These are phyloP conservation scores for Chamaetylas fuelleborni DNA, from an alignment of 2,113 vertebrate genomes.

Conservation along the genomic window DNA sequence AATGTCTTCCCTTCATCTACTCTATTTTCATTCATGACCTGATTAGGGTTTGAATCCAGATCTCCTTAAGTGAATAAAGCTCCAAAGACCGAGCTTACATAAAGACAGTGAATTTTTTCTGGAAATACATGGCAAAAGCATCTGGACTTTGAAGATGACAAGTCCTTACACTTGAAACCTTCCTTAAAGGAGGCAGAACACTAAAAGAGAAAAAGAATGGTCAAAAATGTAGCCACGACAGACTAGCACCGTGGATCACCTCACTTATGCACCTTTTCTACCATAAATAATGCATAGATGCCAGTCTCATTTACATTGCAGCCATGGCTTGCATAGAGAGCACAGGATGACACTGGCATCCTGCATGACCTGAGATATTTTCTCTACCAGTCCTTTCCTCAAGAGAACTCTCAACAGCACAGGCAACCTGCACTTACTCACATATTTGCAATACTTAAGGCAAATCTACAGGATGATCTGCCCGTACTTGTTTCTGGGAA, in stretches of 20 bases:
- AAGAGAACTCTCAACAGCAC: not conserved
- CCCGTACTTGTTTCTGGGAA: not conserved
- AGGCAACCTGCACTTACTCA: not conserved
- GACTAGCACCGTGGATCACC: not conserved
- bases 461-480: fast-evolving
- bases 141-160: not conserved
- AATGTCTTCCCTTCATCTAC: slow-evolving; percentile 26
- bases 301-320: not conserved
- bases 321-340: not conserved
- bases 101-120: not conserved
- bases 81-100: not conserved
- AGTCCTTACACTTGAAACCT: not conserved
- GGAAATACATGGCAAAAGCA: not conserved
- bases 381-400: not conserved
- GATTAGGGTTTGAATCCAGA: slow-evolving; percentile 34
- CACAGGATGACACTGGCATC: not conserved
- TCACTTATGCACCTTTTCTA: not conserved
- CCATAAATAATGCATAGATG: not conserved
- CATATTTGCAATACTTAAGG: not conserved
- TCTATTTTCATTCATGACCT: slow-evolving; percentile 39
- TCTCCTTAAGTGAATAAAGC: not conserved
- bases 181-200: not conserved
- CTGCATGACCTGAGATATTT: not conserved
- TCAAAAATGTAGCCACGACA: not conserved
- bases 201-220: not conserved